phyloP scores from a whole-genome alignment of 2,113 vertebrate genomes.

The Oryzias melastigma region DNA sequence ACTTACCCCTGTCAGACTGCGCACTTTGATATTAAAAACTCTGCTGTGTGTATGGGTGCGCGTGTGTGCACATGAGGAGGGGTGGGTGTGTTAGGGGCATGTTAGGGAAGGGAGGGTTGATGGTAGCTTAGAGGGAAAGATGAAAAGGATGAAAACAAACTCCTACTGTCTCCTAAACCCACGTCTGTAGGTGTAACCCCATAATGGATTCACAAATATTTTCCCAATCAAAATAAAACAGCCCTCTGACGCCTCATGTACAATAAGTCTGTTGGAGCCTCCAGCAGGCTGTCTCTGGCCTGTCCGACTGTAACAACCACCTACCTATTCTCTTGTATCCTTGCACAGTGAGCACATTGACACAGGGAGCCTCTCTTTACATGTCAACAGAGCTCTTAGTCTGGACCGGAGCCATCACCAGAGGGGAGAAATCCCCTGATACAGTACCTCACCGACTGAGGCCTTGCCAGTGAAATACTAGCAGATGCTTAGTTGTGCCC shows the following conservation, averaged over 20 bases:
- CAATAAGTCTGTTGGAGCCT: constrained; percentile 50
- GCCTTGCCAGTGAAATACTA: constrained; percentile 62
- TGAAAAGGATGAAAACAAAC: constrained; percentile 82
- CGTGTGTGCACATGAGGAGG: background rate
- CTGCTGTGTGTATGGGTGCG: constrained; percentile 23
- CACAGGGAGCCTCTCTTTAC: constrained; percentile 59
- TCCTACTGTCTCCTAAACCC: constrained; percentile 74
- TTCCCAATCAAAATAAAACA: constrained; percentile 78
- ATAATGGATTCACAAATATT: constrained; percentile 80
- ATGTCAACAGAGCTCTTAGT: constrained; percentile 54
- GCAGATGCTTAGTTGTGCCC: constrained; percentile 56
- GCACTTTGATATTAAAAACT: constrained; percentile 84
- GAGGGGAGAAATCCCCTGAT: constrained; percentile 68
- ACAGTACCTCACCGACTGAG: constrained; percentile 61
- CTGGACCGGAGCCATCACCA: constrained; percentile 48
- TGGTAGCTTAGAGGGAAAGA: constrained; percentile 60
- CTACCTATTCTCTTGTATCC: constrained; percentile 56
- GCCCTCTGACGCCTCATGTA: constrained; percentile 66
- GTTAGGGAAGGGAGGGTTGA: constrained; percentile 22
- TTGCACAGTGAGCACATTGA: constrained; percentile 63
- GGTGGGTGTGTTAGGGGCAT: background rate
- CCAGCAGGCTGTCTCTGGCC: constrained; percentile 48
- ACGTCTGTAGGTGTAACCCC: constrained; percentile 78
- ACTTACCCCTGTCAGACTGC: constrained; percentile 73
- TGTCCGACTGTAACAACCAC: constrained; percentile 60